Base-by-base conservation (phyloP, 2,797 vertebrate genomes). In the Rhinichthys osculus region DNA sequence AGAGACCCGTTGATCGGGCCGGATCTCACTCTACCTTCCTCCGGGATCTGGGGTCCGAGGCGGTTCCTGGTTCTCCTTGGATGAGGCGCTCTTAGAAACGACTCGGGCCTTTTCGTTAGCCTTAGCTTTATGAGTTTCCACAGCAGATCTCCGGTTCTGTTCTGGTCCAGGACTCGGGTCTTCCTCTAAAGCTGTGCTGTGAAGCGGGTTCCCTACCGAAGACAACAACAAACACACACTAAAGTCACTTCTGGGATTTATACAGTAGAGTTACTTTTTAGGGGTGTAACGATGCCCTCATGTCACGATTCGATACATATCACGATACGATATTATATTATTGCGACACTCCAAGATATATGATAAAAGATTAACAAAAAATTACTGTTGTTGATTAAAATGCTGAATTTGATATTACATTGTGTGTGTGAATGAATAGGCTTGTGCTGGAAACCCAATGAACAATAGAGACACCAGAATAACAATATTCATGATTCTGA, bases 161-260 rank as follows among this genome's bases (percentile, higher is more conserved):
- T 66, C 44, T 11, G 57, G 4, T 19, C 67, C 38, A 9, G 88
- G 82, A 71, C 86, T 91, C 42, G 82, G 30, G 30, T 89, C 89
- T 4, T 92, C 91, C 66, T 91, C 91, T 77, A 92, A 17, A 4
- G 90, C 92, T 5, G 92, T 92, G 77, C 92, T 92, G 87, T 92
- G 92, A 10, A 92, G 87, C 16, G 91, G 91, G 66, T 92, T 91
- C 21, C 91, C 92, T 92, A 74, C n/a, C 84, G 27, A 72, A 47
- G 5, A 59, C 40, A 81, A 59, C 2, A 11, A 44, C 3, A 64
- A 82, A 5, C 13, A 1, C 14, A 72, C 59, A 11, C 42, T n/a
- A 35, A 16, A 33, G 30, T 62, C 35, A 16, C 30, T 21, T 44
- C 42, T 17, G 47, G 9, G 7, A 64, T 47, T 33, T 23, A 80